phyloP scores from a whole-genome alignment of 1,140 invertebrate genomes.

The Drosophila seguyi region DNA sequence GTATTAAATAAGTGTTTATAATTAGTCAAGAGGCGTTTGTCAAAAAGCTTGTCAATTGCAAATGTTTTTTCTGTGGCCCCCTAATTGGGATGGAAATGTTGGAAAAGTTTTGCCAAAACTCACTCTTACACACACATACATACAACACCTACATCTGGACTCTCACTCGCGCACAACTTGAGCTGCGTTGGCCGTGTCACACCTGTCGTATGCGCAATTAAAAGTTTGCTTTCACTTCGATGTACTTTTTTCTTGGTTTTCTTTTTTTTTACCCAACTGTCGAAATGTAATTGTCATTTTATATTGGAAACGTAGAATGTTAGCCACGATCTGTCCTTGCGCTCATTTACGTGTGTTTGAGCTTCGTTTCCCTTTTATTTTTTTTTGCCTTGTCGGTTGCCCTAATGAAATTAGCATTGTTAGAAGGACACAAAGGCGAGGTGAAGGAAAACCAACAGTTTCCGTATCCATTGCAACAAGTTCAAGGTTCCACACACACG shows the following conservation, averaged over 20 bases:
- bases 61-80: slow-evolving; percentile 39
- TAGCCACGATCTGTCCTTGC: slow-evolving; percentile 39
- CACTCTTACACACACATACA: slow-evolving; percentile 9
- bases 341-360: slow-evolving; percentile 49
- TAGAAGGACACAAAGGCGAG: slow-evolving; percentile 13
- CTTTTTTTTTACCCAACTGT: not conserved
- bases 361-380: not conserved
- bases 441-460: slow-evolving; percentile 6
- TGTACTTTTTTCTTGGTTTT: slow-evolving; percentile 12
- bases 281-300: slow-evolving; percentile 68
- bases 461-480: slow-evolving; percentile 45
- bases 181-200: slow-evolving; percentile 46
- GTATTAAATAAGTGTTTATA: slow-evolving; percentile 45
- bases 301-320: slow-evolving; percentile 47
- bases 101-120: slow-evolving; percentile 36
- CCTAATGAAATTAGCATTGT: slow-evolving; percentile 63
- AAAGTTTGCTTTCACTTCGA: slow-evolving; percentile 60
- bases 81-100: slow-evolving; percentile 54
- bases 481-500: slow-evolving; percentile 59
- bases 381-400: slow-evolving; percentile 6
- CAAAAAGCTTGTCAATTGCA: slow-evolving; percentile 60
- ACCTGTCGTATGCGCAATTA: slow-evolving; percentile 80
- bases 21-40: slow-evolving; percentile 50
- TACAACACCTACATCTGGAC: not conserved
- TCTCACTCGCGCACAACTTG: slow-evolving; percentile 19